Evolutionary conservation across 2,888 invertebrate genomes (phyloP).

Genomic region (Ommatoiulus sabulosus): DNA sequence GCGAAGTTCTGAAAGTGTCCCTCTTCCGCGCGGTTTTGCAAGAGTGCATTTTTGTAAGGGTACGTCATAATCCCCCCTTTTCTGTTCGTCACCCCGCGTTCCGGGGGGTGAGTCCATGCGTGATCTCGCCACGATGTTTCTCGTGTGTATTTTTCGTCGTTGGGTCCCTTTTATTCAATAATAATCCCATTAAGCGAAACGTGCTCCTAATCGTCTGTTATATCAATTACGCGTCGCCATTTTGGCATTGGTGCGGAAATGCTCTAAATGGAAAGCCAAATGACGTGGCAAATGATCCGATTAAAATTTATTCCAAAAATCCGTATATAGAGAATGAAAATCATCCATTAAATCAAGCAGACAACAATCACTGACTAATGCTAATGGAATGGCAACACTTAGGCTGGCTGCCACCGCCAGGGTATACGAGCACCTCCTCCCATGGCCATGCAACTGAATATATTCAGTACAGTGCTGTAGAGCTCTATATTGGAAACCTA

Average conservation of each 20-base stretch:
- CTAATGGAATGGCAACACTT: constrained; percentile 1
- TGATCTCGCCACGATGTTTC: background rate
- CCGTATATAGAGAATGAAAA: constrained; percentile 45
- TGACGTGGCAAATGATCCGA: constrained; percentile 48
- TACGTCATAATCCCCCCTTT: background rate
- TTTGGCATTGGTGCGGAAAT: constrained; percentile 50
- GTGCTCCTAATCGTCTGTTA: constrained; percentile 52
- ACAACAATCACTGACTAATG: constrained; percentile 1
- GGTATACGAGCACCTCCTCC: background rate
- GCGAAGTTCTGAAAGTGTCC: background rate
- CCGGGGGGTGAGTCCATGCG: background rate
- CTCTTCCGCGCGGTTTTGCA: background rate
- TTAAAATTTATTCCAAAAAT: constrained; percentile 46
- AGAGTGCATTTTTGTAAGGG: background rate
- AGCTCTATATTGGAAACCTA: background rate
- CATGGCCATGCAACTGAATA: background rate
- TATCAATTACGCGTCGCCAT: constrained; percentile 50
- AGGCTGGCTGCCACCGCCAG: background rate
- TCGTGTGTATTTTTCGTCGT: background rate
- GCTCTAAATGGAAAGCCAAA: constrained; percentile 44
- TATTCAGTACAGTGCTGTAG: background rate
- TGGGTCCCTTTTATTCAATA: constrained; percentile 3
- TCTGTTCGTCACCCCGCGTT: background rate
- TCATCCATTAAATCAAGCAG: constrained; percentile 42
- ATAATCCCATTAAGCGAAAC: constrained; percentile 50